A percentile compares a stretch with the other conserved stretches of the same genome.
phyloP scores from a whole-genome alignment of 2,113 vertebrate genomes.

The Eretmochelys imbricata region DNA sequence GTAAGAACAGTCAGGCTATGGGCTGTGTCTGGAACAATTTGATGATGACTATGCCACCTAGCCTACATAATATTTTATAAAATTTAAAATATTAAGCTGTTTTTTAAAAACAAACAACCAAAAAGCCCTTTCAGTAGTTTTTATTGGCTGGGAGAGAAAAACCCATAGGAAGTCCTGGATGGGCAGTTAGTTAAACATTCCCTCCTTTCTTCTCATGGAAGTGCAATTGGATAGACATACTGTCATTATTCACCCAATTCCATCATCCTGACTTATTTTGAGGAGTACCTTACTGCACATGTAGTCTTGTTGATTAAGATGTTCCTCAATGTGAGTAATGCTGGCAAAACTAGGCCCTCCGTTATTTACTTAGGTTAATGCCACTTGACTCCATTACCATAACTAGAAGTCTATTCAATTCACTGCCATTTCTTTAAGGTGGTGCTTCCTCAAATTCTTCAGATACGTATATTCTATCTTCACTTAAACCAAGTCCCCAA shows the following conservation, averaged over 20 bases:
- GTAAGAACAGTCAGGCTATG: background rate
- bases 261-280: accelerated
- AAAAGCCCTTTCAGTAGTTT: background rate
- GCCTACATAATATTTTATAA: background rate
- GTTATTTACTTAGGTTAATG: accelerated
- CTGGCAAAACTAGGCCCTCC: background rate
- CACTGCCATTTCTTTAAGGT: background rate
- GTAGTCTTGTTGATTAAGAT: background rate
- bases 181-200: background rate
- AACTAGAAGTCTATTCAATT: background rate
- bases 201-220: background rate
- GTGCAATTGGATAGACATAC: background rate
- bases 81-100: background rate
- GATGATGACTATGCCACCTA: background rate
- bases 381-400: background rate
- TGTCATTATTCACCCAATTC: background rate
- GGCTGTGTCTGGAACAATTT: background rate
- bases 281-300: background rate
- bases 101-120: background rate
- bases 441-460: background rate
- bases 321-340: background rate
- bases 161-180: background rate
- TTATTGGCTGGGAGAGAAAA: background rate
- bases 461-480: background rate
- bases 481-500: background rate